These are phyloP conservation scores for Microctonus hyperodae DNA, from an alignment of 2,888 invertebrate genomes.

Conservation along the genomic window DNA sequence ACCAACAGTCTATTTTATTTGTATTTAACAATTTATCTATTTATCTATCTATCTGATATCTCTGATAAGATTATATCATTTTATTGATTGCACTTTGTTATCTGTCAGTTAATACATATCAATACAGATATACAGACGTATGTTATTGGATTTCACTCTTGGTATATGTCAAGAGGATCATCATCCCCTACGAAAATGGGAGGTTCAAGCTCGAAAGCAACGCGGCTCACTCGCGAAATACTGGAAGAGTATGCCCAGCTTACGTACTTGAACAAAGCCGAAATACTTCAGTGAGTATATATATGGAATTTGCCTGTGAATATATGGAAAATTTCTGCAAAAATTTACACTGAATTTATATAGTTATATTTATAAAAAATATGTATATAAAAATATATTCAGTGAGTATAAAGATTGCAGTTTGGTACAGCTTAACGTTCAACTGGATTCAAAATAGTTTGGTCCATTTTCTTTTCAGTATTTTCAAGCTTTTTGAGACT, in stretches of 20 bases:
- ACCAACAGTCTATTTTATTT: neutral
- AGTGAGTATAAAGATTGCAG: slow-evolving; percentile 10
- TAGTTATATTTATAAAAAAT: too few species aligned
- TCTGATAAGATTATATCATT: slow-evolving; percentile 21
- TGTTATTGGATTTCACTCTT: neutral
- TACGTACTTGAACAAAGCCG: slow-evolving; percentile 70
- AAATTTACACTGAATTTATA: neutral
- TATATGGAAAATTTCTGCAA: slow-evolving; percentile 8
- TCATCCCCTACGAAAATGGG: slow-evolving; percentile 63
- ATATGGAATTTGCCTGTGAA: slow-evolving; percentile 12
- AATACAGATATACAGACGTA: neutral
- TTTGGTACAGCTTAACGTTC: slow-evolving; percentile 17
- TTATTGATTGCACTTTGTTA: neutral
- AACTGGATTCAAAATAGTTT: neutral
- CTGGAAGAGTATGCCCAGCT: slow-evolving; percentile 70
- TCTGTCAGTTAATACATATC: neutral
- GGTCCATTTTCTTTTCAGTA: slow-evolving; percentile 58
- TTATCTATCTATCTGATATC: neutral
- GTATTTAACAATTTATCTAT: neutral
- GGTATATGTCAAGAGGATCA: slow-evolving; percentile 10
- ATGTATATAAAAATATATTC: neutral
- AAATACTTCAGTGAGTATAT: slow-evolving; percentile 70
- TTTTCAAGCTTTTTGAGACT: slow-evolving; percentile 68
- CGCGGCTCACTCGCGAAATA: slow-evolving; percentile 67
- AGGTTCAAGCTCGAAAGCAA: slow-evolving; percentile 60